Conservation (phyloP, 2,113 vertebrate species). For the Apteryx mantelli region DNA sequence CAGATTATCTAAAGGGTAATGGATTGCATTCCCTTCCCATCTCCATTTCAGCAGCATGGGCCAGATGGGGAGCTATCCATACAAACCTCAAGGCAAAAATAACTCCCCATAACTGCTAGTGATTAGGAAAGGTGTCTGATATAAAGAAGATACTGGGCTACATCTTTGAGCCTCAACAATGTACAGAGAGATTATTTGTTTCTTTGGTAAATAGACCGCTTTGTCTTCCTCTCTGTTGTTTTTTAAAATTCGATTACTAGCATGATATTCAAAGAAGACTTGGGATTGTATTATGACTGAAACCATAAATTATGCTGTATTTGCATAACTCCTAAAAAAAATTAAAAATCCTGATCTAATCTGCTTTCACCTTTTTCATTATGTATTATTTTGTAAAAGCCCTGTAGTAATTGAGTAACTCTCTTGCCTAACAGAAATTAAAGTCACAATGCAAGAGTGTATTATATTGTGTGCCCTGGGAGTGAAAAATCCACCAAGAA, state of each 20-base stretch:
- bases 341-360: not conserved
- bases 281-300: not conserved
- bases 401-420: not conserved
- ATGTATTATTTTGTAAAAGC: not conserved
- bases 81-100: not conserved
- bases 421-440: not conserved
- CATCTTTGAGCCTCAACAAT: not conserved
- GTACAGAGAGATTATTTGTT: not conserved
- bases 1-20: not conserved
- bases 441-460: not conserved
- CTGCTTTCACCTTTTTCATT: not conserved
- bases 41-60: not conserved
- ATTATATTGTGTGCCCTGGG: slow-evolving; percentile 23
- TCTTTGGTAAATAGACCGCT: not conserved
- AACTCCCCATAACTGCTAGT: not conserved
- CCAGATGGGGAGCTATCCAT: not conserved
- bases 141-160: not conserved
- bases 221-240: not conserved
- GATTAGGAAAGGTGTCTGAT: not conserved
- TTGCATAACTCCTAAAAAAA: not conserved
- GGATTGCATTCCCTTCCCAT: not conserved
- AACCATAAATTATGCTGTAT: not conserved
- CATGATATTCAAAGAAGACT: not conserved
- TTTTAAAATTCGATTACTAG: not conserved
- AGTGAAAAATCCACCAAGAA: slow-evolving; percentile 47